Conservation (phyloP, 2,113 vertebrate genomes). For the Vulpes ferrilata region DNA sequence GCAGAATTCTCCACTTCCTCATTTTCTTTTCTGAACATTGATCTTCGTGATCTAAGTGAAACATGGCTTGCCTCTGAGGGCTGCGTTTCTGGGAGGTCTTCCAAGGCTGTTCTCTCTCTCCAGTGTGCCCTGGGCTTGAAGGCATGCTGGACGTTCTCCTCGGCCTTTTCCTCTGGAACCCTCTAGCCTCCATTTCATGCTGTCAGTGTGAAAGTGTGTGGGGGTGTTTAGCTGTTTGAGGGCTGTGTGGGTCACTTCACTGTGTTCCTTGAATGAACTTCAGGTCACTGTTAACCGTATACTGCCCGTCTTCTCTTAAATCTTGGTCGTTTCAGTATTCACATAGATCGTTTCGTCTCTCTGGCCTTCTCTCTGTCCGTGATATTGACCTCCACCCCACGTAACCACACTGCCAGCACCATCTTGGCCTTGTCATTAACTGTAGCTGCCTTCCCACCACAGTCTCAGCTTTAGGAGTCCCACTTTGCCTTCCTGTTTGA, state of each 20-base stretch:
- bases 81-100: not conserved
- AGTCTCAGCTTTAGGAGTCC: not conserved
- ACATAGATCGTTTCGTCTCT: not conserved
- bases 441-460: too few relatives aligned
- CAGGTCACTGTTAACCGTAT: not conserved
- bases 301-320: not conserved
- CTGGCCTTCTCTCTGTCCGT: not conserved
- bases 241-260: not conserved
- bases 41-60: not conserved
- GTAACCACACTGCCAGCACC: fast-evolving
- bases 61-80: not conserved
- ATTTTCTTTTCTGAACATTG: not conserved
- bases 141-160: not conserved
- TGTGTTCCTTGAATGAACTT: not conserved
- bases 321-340: not conserved
- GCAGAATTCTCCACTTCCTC: not conserved
- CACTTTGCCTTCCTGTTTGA: not conserved
- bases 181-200: not conserved
- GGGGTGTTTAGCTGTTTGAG: too few relatives aligned
- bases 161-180: not conserved
- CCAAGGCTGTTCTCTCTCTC: not conserved
- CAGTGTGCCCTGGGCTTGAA: too few relatives aligned
- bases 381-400: not conserved
- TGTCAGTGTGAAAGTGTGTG: fast-evolving
- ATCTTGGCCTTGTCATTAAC: not conserved